A percentile compares a stretch with the other conserved stretches of the same genome.
These are phyloP conservation scores for Eristalis arbustorum DNA, from an alignment of 2,888 invertebrate genomes.

Conservation along the genomic window DNA sequence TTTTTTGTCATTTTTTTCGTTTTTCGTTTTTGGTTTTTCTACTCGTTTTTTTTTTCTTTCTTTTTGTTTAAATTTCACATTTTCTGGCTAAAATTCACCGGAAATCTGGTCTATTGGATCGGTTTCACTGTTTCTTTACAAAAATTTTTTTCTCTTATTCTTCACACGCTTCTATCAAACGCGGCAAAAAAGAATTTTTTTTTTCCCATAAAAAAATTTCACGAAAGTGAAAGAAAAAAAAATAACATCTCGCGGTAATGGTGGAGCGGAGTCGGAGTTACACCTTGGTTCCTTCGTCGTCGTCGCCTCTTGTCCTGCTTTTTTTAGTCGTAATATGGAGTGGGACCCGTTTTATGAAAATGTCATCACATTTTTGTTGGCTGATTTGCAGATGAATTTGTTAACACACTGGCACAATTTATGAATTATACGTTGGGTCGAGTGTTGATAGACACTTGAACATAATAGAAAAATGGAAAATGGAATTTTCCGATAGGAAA, in stretches of 20 bases:
- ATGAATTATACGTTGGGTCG: conserved; percentile 11
- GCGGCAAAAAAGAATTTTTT: conserved; percentile 20
- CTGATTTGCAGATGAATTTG: conserved; percentile 16
- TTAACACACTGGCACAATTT: conserved; percentile 19
- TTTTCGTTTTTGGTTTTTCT: conserved; percentile 33
- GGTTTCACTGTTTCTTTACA: neutral
- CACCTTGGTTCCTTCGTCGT: conserved; percentile 54
- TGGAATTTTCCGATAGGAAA: conserved; percentile 62
- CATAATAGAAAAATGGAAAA: conserved; percentile 36
- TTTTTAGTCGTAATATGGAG: conserved; percentile 65
- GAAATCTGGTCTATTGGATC: neutral
- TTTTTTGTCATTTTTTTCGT: conserved; percentile 58
- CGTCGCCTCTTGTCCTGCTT: conserved; percentile 49
- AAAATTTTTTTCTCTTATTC: neutral
- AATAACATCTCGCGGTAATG: conserved; percentile 61
- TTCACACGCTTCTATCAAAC: conserved; percentile 14
- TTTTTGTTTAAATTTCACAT: conserved; percentile 7
- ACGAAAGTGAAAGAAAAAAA: conserved; percentile 18
- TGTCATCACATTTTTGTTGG: conserved; percentile 66
- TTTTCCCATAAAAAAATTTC: conserved; percentile 23
- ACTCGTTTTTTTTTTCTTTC: neutral
- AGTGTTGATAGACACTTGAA: conserved; percentile 22
- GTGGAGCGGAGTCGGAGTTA: conserved; percentile 41
- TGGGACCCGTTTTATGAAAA: conserved; percentile 59
- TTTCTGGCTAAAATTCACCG: neutral